These are phyloP conservation scores for Tanypteryx hageni DNA, from an alignment of 2,888 invertebrate genomes.

Conservation along the genomic window DNA sequence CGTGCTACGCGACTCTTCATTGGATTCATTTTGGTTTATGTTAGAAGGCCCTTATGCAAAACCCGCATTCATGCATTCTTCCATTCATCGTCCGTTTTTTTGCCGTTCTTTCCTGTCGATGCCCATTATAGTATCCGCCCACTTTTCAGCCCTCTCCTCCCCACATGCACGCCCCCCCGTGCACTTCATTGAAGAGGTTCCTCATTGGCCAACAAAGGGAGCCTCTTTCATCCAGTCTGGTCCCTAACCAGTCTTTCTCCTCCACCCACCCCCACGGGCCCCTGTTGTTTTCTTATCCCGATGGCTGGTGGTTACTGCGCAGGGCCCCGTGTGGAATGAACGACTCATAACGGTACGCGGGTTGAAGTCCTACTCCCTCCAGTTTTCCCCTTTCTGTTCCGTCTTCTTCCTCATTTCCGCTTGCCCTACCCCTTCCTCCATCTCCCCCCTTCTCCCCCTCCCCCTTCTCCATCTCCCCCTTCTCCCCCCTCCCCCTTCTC, in stretches of 20 bases:
- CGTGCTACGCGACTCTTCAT: neutral
- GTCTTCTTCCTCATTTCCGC: constrained; percentile 14
- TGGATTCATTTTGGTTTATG: neutral
- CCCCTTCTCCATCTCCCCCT: neutral
- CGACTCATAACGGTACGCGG: constrained; percentile 19
- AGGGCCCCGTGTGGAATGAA: neutral
- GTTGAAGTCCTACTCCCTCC: constrained; percentile 32
- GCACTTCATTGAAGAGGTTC: neutral
- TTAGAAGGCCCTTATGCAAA: neutral
- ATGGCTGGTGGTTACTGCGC: neutral
- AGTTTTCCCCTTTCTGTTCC: neutral
- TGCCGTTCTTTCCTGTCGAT: neutral
- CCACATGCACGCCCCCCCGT: neutral
- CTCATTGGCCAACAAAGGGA: constrained; percentile 32
- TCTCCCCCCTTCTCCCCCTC: neutral
- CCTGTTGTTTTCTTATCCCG: constrained; percentile 28
- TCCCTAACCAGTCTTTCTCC: neutral
- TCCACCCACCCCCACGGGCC: neutral
- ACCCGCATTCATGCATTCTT: constrained; percentile 12
- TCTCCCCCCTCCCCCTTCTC: too few relatives aligned
- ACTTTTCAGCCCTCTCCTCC: neutral
- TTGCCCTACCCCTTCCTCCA: too few relatives aligned
- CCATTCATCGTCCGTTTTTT: neutral
- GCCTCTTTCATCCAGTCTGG: neutral
- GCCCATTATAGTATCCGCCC: constrained; percentile 16